These are phyloP conservation scores for Manis crassicaudata DNA, from an alignment of 2,797 vertebrate genomes.

Conservation along the genomic window DNA sequence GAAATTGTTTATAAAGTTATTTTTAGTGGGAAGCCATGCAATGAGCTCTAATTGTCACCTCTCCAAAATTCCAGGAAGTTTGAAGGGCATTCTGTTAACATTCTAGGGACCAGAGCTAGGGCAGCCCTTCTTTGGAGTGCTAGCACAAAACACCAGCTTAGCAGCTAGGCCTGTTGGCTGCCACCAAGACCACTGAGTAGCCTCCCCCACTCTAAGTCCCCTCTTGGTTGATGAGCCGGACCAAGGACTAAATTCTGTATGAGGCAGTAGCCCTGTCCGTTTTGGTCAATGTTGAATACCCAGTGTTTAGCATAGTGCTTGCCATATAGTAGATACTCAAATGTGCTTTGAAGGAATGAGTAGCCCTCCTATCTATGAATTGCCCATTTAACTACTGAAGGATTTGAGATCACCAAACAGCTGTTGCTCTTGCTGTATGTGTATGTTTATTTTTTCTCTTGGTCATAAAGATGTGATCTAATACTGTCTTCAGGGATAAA, in stretches of 20 bases:
- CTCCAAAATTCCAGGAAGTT: constrained; percentile 69
- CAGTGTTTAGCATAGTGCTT: not conserved
- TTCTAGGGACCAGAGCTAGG: not conserved
- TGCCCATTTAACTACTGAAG: not conserved
- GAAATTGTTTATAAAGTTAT: constrained; percentile 69
- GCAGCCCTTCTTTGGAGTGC: not conserved
- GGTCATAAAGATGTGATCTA: not conserved
- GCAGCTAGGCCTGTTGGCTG: not conserved
- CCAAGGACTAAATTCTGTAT: not conserved
- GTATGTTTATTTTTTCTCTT: not conserved
- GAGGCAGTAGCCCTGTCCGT: not conserved
- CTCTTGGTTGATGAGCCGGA: not conserved
- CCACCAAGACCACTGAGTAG: not conserved
- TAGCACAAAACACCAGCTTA: not conserved
- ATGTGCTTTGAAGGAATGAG: not conserved
- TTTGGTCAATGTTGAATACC: not conserved
- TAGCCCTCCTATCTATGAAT: not conserved
- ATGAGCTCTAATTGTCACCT: constrained; percentile 49
- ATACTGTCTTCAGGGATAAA: not conserved
- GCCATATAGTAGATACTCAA: not conserved
- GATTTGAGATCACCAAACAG: not conserved
- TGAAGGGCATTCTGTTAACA: constrained; percentile 59
- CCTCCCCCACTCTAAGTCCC: not conserved
- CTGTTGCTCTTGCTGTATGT: not conserved
- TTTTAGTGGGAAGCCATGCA: constrained; percentile 48